Evolutionary conservation across 64 coral and sea anemone genomes (phyloP), one percentile per base, ranked within the genome.

Genomic region (Montipora capricornis): DNA sequence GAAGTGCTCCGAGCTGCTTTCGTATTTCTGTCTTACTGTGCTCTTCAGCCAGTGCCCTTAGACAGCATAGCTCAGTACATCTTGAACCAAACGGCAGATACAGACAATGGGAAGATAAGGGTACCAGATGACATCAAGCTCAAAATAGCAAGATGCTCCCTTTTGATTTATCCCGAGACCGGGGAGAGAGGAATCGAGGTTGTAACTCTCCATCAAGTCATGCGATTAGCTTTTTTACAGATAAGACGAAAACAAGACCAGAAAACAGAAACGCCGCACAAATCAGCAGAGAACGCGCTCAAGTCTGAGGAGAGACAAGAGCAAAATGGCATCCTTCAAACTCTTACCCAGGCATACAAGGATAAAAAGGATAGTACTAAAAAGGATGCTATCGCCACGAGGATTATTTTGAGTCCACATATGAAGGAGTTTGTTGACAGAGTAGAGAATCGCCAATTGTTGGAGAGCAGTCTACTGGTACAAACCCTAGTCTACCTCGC

Each of bases 161-260:
- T 98, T 58, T 76, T 98, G n/a, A 82, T 95, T 16, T 95, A 98
- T 62, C 95, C 95, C 14, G 47, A 89, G 14, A 70, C 66, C 5
- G 93, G 95, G 50, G 95, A 89, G 16, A 89, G 95, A 20, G 89
- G 95, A 8, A 87, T 97, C 0, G 95, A 97, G 60, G 95, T 97
- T 13, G 84, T 97, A 10, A 97, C 89, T 0, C 66, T 97, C 59
- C 95, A 97, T 91, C 95, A 97, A 66, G 95, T 97, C 12, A 94
- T 97, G 83, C 84, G 90, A 49, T 57, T 89, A 4, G 95, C 88
- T 16, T 94, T 97, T 84, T 83, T 60, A 48, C 95, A 97, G 13
- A 73, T 97, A 47, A 94, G 93, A 9, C 58, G 47, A 45, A 83
- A 84, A 84, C 44, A 24, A 26, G 59, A 48, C 22, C 1, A 26